phyloP scores from a whole-genome alignment of 2,888 invertebrate species.

The Euplexia lucipara region DNA sequence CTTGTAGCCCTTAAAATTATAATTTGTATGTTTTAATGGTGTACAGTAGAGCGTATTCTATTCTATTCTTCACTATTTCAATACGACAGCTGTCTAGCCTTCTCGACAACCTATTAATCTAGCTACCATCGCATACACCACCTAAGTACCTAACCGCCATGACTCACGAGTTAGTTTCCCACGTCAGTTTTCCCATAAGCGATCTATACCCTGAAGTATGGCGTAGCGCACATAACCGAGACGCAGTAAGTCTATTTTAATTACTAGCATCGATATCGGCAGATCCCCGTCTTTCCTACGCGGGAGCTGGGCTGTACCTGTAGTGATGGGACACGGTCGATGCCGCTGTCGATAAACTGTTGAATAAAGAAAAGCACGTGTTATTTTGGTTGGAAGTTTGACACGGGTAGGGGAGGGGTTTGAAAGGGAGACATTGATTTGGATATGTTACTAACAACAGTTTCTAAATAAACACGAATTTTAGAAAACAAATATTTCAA shows the following conservation, averaged over 20 bases:
- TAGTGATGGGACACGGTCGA: slow-evolving; percentile 76
- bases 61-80: neutral
- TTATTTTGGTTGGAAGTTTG: slow-evolving; percentile 33
- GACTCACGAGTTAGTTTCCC: slow-evolving; percentile 48
- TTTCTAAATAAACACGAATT: neutral
- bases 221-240: slow-evolving; percentile 59
- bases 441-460: too few relatives aligned
- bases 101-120: slow-evolving; percentile 1
- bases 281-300: slow-evolving; percentile 90
- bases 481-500: too few relatives aligned
- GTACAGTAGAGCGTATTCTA: too few relatives aligned
- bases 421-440: too few relatives aligned
- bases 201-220: slow-evolving; percentile 41
- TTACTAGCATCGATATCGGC: slow-evolving; percentile 89
- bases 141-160: slow-evolving; percentile 7
- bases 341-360: slow-evolving; percentile 65
- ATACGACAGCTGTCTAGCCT: slow-evolving; percentile 1
- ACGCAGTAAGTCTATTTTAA: slow-evolving; percentile 90
- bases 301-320: slow-evolving; percentile 86
- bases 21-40: too few relatives aligned
- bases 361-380: slow-evolving; percentile 58
- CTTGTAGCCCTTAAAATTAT: too few relatives aligned
- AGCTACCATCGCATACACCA: neutral
- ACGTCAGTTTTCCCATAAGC: slow-evolving; percentile 56
- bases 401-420: neutral